phyloP scores from a whole-genome alignment of 2,888 invertebrate species.

The Caenorhabditis sp. region DNA sequence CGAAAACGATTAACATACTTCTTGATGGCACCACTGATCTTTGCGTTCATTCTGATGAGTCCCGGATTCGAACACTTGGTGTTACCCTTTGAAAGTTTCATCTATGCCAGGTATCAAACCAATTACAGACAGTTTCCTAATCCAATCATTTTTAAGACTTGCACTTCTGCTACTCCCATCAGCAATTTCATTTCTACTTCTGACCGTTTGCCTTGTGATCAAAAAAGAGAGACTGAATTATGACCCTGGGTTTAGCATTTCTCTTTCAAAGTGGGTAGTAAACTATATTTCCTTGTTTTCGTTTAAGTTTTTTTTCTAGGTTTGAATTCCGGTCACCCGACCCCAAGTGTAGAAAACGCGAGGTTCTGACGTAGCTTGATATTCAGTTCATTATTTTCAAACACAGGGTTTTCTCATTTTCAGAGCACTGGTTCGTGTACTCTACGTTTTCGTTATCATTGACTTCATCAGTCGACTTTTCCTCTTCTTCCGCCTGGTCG shows the following conservation, averaged over 20 bases:
- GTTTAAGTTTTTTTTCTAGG: conserved; percentile 29
- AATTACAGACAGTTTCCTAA: conserved; percentile 1
- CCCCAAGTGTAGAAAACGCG: conserved; percentile 1
- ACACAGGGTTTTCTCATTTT: conserved; percentile 12
- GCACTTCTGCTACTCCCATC: conserved; percentile 59
- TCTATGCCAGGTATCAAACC: conserved; percentile 50
- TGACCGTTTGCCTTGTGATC: conserved; percentile 58
- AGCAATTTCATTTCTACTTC: conserved; percentile 54
- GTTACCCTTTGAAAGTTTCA: conserved; percentile 60
- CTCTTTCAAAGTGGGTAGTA: conserved; percentile 54
- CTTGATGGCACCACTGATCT: conserved; percentile 50
- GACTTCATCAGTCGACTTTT: conserved; percentile 57
- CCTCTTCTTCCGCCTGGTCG: conserved; percentile 59
- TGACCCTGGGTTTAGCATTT: conserved; percentile 67
- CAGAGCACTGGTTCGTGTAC: conserved; percentile 54
- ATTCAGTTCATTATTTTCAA: background rate
- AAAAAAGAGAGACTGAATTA: conserved; percentile 55
- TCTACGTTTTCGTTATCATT: conserved; percentile 57
- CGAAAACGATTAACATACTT: conserved; percentile 45
- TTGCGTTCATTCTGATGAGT: conserved; percentile 46
- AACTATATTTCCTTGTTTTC: conserved; percentile 57
- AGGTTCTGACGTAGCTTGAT: conserved; percentile 18
- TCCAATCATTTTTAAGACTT: conserved; percentile 53
- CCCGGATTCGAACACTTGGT: conserved; percentile 48
- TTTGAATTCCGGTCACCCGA: conserved; percentile 35